Evolutionary conservation across 2,113 vertebrate genomes (phyloP).

Genomic region (Eulacestoma nigropectus): DNA sequence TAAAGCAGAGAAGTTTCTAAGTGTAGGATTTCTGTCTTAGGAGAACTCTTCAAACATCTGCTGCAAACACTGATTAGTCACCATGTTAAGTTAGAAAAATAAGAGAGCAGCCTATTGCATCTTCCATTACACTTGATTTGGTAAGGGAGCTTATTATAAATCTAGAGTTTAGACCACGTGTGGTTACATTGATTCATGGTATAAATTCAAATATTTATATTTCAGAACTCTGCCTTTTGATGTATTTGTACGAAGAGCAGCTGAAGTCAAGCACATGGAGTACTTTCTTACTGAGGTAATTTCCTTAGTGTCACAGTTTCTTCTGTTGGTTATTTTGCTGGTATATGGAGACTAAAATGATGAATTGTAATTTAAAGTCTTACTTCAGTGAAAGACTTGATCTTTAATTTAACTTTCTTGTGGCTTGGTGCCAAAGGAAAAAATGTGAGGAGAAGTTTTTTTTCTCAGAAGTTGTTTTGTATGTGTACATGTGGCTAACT

Average conservation of each 20-base stretch:
- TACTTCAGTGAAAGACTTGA: not conserved
- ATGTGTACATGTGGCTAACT: not conserved
- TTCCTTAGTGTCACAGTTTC: not conserved
- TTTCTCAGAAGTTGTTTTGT: not conserved
- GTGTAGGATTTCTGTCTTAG: not conserved
- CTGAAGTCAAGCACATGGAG: constrained; percentile 83
- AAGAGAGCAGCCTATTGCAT: not conserved
- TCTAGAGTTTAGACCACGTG: not conserved
- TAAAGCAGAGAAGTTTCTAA: not conserved
- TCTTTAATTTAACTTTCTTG: not conserved
- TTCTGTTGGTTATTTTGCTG: not conserved
- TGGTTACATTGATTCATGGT: not conserved
- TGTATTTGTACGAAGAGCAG: constrained; percentile 84
- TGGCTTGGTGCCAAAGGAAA: not conserved
- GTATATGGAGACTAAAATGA: not conserved
- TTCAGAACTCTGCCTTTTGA: constrained; percentile 89
- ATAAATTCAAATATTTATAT: constrained; percentile 33
- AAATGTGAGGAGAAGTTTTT: not conserved
- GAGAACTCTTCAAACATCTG: not conserved
- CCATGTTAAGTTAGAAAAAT: not conserved
- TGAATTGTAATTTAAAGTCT: not conserved
- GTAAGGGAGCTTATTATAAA: not conserved
- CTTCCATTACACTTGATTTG: not conserved
- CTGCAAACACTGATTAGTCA: not conserved
- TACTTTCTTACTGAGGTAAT: constrained; percentile 90